Evolutionary conservation across 2,888 invertebrate genomes (phyloP).

Genomic region (Rambutsinella grinnellia): DNA sequence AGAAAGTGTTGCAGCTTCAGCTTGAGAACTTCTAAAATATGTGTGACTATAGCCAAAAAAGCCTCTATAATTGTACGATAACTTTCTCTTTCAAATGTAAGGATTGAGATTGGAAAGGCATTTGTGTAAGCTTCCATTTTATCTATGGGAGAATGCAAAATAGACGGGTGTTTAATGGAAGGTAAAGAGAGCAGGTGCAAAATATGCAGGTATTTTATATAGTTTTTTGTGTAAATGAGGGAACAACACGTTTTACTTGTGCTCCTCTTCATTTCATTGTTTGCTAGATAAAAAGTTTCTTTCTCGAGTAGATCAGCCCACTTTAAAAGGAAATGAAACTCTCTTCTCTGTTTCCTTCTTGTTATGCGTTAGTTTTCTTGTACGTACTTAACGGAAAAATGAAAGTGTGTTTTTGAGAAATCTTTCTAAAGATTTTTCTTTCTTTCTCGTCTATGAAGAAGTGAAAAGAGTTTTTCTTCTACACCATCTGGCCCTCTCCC

Average conservation of each 20-base stretch:
- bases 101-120: not conserved
- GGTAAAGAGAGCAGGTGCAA: not conserved
- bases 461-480: not conserved
- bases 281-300: not conserved
- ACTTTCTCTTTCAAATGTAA: not conserved
- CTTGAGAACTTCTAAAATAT: too few species aligned
- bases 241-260: not conserved
- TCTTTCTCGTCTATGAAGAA: too few species aligned
- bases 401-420: not conserved
- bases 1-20: too few species aligned
- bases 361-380: not conserved
- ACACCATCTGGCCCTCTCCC: not conserved
- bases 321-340: not conserved
- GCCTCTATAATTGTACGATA: too few species aligned
- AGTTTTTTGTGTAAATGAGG: not conserved
- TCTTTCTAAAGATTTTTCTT: not conserved
- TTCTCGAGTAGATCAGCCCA: not conserved
- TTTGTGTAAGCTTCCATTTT: not conserved
- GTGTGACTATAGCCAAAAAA: too few species aligned
- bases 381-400: not conserved
- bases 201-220: not conserved
- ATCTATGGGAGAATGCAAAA: slow-evolving; percentile 3
- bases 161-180: not conserved
- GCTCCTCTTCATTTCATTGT: not conserved
- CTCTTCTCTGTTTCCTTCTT: not conserved